These are phyloP conservation scores for Drosophila paramelanica DNA, from an alignment of 2,888 invertebrate genomes.

Conservation along the genomic window DNA sequence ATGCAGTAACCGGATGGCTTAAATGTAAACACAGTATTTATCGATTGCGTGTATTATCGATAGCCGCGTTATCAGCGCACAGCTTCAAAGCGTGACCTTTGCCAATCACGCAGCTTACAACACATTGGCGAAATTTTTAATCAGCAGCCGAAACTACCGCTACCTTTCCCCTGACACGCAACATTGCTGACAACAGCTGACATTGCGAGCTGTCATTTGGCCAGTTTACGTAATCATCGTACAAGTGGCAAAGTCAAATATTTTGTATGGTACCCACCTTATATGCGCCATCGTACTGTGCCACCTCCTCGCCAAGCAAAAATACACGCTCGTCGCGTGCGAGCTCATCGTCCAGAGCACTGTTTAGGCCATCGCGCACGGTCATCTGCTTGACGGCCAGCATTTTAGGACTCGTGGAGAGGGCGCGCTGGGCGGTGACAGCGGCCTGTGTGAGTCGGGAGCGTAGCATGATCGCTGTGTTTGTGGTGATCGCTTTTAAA, in stretches of 20 bases:
- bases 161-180: conserved; percentile 6
- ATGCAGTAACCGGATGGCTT: too few species aligned
- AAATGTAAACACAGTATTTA: conserved; percentile 21
- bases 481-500: conserved; percentile 22
- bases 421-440: conserved; percentile 85
- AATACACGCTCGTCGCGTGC: conserved; percentile 96
- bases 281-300: conserved; percentile 99
- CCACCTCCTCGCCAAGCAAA: conserved; percentile 98
- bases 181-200: conserved; percentile 18
- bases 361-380: conserved; percentile 98
- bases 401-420: conserved; percentile 86
- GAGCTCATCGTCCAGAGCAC: conserved; percentile 98
- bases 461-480: conserved; percentile 61
- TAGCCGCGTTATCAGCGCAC: conserved; percentile 24
- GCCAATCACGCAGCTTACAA: conserved; percentile 20
- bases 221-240: conserved; percentile 79
- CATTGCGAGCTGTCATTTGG: conserved; percentile 48
- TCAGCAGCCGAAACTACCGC: conserved; percentile 24
- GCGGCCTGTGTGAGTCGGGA: conserved; percentile 64
- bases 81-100: conserved; percentile 46
- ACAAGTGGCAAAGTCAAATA: conserved; percentile 34
- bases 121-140: conserved; percentile 9
- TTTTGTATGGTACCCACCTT: conserved; percentile 88
- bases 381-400: conserved; percentile 90
- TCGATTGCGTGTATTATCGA: conserved; percentile 16